These are phyloP conservation scores for Takifugu ocellatus DNA, from an alignment of 2,797 vertebrate genomes.

Conservation along the genomic window DNA sequence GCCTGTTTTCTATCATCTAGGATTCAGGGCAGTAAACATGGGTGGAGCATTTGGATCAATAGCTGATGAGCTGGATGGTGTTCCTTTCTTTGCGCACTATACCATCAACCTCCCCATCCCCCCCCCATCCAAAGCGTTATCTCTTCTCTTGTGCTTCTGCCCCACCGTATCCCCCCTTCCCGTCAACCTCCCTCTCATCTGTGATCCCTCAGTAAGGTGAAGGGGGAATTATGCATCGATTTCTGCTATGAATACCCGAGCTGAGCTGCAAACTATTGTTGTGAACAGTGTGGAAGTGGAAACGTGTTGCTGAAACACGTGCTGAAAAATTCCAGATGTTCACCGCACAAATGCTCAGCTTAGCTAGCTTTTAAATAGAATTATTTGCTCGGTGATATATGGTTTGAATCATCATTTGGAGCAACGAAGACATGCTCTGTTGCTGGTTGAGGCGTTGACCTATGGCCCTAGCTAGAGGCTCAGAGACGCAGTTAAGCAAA, in stretches of 20 bases:
- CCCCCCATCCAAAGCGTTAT: conserved; percentile 13
- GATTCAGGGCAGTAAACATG: conserved; percentile 35
- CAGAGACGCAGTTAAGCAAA: conserved; percentile 29
- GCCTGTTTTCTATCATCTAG: conserved; percentile 36
- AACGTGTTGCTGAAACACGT: background rate
- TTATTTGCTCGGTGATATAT: no score
- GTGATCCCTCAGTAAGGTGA: conserved; percentile 15
- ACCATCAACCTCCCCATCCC: conserved; percentile 31
- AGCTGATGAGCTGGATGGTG: conserved; percentile 26
- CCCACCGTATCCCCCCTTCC: background rate
- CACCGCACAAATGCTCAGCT: no score
- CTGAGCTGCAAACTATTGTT: conserved; percentile 5
- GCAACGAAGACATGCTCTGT: background rate
- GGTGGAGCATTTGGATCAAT: conserved; percentile 48
- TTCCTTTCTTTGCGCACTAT: conserved; percentile 16
- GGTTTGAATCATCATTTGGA: background rate
- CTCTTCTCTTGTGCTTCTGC: conserved; percentile 1
- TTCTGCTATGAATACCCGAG: conserved; percentile 28
- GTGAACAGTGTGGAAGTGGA: conserved; percentile 1
- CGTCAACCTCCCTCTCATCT: conserved; percentile 3
- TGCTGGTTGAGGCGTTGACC: conserved; percentile 25
- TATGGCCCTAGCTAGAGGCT: conserved; percentile 53
- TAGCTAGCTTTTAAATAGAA: no score
- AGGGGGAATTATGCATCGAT: conserved; percentile 62
- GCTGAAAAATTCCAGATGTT: no score